A percentile compares a stretch with the other conserved stretches of the same genome.
phyloP scores from a whole-genome alignment of 2,888 invertebrate species.

The Zaprionus bogoriensis region DNA sequence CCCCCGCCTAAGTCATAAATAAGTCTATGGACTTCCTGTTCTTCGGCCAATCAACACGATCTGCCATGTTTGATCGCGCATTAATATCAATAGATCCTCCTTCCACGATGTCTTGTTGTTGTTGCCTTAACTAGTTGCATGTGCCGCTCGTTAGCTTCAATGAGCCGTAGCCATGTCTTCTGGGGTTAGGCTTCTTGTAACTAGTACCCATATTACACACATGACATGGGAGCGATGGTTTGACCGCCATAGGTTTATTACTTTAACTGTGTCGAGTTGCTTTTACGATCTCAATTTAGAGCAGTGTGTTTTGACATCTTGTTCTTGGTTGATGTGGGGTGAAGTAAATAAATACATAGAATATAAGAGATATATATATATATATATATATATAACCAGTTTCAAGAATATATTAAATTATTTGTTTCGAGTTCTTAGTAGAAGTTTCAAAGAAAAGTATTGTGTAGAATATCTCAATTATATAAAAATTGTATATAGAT shows the following conservation, averaged over 20 bases:
- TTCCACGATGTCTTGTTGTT: not conserved
- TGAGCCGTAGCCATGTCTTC: conserved; percentile 56
- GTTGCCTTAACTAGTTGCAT: conserved; percentile 65
- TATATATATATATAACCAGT: not conserved
- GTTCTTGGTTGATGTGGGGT: not conserved
- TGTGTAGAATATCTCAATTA: no score
- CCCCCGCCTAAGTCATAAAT: conserved; percentile 29
- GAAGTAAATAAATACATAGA: not conserved
- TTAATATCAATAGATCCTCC: conserved; percentile 66
- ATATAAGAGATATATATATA: not conserved
- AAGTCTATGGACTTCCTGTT: conserved; percentile 60
- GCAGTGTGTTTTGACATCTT: not conserved
- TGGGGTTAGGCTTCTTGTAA: conserved; percentile 10
- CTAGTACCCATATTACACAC: conserved; percentile 23
- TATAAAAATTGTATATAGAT: no score
- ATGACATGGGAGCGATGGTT: conserved; percentile 34
- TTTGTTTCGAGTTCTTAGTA: no score
- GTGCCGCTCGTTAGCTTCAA: conserved; percentile 67
- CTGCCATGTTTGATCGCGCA: conserved; percentile 62
- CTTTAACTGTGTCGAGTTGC: conserved; percentile 2
- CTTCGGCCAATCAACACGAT: conserved; percentile 50
- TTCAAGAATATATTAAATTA: no score
- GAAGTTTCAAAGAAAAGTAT: no score
- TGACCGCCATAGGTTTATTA: conserved; percentile 12
- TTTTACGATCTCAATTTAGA: not conserved